Evolutionary conservation across 2,797 vertebrate species (phyloP).

Genomic region (Sandelia bainsii): DNA sequence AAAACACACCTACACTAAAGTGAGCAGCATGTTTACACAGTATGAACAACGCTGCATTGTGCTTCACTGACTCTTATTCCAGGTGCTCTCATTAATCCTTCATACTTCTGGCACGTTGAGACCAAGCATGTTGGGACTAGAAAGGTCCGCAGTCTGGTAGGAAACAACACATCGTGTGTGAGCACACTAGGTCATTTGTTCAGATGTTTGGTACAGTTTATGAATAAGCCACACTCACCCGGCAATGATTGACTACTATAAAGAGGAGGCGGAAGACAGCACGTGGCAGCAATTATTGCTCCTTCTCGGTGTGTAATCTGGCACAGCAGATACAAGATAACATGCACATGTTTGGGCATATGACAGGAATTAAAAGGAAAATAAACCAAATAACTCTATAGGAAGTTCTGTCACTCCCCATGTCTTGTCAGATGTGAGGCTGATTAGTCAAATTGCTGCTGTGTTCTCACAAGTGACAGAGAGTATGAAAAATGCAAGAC

Average conservation of each 20-base stretch:
- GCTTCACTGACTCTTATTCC: conserved; percentile 61
- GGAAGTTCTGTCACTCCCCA: conserved; percentile 5
- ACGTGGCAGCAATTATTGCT: conserved; percentile 63
- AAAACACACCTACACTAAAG: conserved; percentile 18
- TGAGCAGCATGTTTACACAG: conserved; percentile 57
- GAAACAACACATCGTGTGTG: conserved; percentile 21
- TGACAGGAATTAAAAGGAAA: conserved; percentile 13
- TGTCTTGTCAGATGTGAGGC: conserved; percentile 13
- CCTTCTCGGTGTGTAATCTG: conserved; percentile 47
- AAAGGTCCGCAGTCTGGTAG: conserved; percentile 28
- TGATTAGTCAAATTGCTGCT: conserved; percentile 32
- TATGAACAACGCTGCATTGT: conserved; percentile 60
- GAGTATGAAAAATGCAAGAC: conserved; percentile 45
- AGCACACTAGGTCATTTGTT: conserved; percentile 63
- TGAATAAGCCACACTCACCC: conserved; percentile 9
- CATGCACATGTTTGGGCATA: conserved; percentile 42
- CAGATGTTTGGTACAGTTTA: conserved; percentile 22
- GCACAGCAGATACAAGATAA: conserved; percentile 30
- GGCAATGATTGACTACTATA: conserved; percentile 24
- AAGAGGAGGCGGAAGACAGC: conserved; percentile 15
- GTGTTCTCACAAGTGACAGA: conserved; percentile 20
- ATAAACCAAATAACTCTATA: neutral
- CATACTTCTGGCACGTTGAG: conserved; percentile 51
- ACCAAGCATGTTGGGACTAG: conserved; percentile 59
- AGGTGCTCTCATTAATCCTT: conserved; percentile 72